Evolutionary conservation across 1,140 invertebrate genomes (phyloP).

Genomic region (Dendroctonus valens): DNA sequence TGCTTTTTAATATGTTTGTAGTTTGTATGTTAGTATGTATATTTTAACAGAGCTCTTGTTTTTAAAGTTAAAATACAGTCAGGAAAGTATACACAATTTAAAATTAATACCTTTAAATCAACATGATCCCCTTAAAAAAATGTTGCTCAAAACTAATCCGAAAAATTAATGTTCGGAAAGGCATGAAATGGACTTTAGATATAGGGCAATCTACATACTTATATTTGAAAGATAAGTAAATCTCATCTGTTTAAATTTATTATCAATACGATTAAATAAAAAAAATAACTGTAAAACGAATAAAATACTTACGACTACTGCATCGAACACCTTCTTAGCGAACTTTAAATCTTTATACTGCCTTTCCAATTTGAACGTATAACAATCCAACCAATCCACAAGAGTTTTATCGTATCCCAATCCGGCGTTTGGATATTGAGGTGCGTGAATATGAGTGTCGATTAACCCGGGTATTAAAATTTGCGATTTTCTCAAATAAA

Average conservation of each 20-base stretch:
- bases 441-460: conserved; percentile 87
- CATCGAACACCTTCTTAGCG: conserved; percentile 69
- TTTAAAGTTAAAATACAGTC: no score
- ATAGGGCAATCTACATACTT: no score
- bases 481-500: conserved; percentile 56
- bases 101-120: no score
- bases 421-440: conserved; percentile 82
- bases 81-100: no score
- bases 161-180: no score
- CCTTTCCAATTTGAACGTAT: conserved; percentile 82
- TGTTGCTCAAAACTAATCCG: no score
- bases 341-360: conserved; percentile 69
- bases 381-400: conserved; percentile 81
- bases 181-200: no score
- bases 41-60: no score
- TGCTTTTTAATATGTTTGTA: no score
- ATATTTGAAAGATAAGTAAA: not conserved
- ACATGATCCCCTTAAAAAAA: no score
- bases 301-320: conserved; percentile 69
- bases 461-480: conserved; percentile 85
- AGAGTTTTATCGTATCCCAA: conserved; percentile 75
- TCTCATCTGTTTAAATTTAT: not conserved
- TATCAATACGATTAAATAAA: not conserved
- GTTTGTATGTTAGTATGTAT: no score
- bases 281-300: not conserved